Evolutionary conservation across 2,113 vertebrate species (phyloP).

Genomic region (Mirza zaza): DNA sequence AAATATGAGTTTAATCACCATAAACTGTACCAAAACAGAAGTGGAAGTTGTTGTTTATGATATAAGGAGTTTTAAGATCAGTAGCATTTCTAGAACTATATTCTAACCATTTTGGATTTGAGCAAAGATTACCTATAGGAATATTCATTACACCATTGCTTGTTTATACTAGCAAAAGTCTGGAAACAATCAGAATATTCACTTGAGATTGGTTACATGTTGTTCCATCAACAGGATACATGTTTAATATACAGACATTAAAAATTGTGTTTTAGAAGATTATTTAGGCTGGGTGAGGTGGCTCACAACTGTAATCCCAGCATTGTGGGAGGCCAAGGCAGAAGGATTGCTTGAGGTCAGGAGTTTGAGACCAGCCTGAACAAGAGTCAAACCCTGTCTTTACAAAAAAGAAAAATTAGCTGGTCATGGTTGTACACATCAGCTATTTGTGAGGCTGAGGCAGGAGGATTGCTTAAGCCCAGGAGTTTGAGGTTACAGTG

Average conservation of each 20-base stretch:
- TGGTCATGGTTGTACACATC: no score
- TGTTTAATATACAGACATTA: neutral
- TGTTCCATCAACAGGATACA: neutral
- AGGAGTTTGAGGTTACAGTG: no score
- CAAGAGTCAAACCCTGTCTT: no score
- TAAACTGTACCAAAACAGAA: neutral
- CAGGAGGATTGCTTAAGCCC: no score
- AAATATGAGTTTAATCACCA: neutral
- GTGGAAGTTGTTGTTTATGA: neutral
- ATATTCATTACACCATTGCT: slow-evolving; percentile 21
- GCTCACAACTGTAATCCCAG: no score
- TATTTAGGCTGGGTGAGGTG: neutral
- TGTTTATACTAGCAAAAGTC: slow-evolving; percentile 21
- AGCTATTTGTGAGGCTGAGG: no score
- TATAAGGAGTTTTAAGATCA: neutral
- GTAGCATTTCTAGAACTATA: slow-evolving; percentile 12
- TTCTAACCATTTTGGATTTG: neutral
- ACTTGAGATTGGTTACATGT: neutral
- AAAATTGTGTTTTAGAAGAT: neutral
- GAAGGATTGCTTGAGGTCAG: no score
- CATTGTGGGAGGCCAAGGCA: no score
- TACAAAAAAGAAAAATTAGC: no score
- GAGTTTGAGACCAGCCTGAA: no score
- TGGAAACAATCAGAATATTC: slow-evolving; percentile 12
- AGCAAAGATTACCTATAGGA: neutral